These are phyloP conservation scores for Archaeoteleia sp. DNA, from an alignment of 2,888 invertebrate species.

Conservation along the genomic window DNA sequence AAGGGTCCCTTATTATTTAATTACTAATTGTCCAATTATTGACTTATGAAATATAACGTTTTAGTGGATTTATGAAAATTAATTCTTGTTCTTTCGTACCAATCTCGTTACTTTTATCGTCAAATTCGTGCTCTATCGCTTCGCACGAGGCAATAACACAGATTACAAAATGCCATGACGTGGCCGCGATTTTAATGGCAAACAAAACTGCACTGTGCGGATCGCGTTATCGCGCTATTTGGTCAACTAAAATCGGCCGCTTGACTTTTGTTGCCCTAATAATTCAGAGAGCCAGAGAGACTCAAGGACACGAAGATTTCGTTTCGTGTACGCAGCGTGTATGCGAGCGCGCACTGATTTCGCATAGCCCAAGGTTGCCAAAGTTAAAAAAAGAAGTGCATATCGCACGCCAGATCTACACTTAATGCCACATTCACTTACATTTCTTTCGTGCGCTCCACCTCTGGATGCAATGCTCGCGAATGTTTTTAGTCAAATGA, in stretches of 20 bases:
- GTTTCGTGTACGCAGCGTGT: constrained; percentile 7
- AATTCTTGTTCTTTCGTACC: no score
- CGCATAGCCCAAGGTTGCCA: constrained; percentile 28
- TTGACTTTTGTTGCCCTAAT: constrained; percentile 46
- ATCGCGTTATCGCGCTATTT: constrained; percentile 10
- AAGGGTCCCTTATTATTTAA: no score
- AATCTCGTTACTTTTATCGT: no score
- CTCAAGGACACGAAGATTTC: constrained; percentile 38
- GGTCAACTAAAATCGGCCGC: constrained; percentile 34
- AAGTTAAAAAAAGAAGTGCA: constrained; percentile 33
- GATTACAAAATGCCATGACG: constrained; percentile 10
- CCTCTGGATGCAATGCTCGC: neutral
- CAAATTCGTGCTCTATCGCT: constrained; percentile 12
- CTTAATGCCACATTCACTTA: constrained; percentile 29
- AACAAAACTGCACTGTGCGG: constrained; percentile 22
- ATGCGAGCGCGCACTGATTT: constrained; percentile 28
- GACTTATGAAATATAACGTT: no score
- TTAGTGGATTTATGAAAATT: no score
- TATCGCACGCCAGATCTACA: constrained; percentile 30
- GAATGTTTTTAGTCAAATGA: no score
- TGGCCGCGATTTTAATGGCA: constrained; percentile 9
- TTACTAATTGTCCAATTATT: no score
- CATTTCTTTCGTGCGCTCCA: constrained; percentile 1
- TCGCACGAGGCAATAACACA: neutral
- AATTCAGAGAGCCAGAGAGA: constrained; percentile 42